Evolutionary conservation across 2,113 vertebrate species (phyloP), one percentile per base, ranked within the genome.

Genomic region (Aspiorhynchus laticeps): DNA sequence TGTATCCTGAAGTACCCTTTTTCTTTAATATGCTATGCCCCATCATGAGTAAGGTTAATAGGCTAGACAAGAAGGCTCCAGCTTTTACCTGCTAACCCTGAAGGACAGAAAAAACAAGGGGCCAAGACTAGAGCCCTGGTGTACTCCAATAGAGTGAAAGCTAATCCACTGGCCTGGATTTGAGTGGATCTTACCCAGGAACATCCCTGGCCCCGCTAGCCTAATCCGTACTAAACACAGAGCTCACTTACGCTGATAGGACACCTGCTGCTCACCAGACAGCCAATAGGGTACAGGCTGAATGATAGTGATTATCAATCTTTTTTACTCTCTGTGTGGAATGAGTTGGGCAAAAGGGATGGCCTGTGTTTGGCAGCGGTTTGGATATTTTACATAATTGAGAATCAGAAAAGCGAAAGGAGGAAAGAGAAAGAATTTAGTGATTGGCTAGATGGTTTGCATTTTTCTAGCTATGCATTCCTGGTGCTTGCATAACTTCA

Each of bases 201-300:
- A 91, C 86, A 92, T 89, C 90, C 86, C 74, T 80, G 48, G 80
- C 84, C 78, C 80, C 19, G 74, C 65, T 73, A 76, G 56, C 85
- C 78, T 92, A 92, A 92, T 91, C 90, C 80, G 24, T 77, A 67
- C 85, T 91, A 90, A 90, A 90, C 83, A 86, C 74, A 71, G 85
- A 87, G 74, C 86, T 85, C 83, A 85, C 69, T 79, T 74, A 85
- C 53, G 59, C 38, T 88, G 90, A 91, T 89, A 91, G 90, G 90
- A 85, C 69, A 85, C 84, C 90, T 89, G 90, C 87, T 89, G 86
- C 85, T 87, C n/a, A 17, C 56, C 48, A 43, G 24, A 26, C 84
- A 89, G 86, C 90, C 90, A 90, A 91, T 89, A 83, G 89, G 31
- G 17, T 21, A 51, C 61, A 51, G n/a, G 53, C 41, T 61, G 82